A percentile compares a stretch with the other conserved stretches of the same genome.
These are phyloP conservation scores for Trachymyrmex septentrionalis DNA, from an alignment of 1,140 invertebrate genomes.

Conservation along the genomic window DNA sequence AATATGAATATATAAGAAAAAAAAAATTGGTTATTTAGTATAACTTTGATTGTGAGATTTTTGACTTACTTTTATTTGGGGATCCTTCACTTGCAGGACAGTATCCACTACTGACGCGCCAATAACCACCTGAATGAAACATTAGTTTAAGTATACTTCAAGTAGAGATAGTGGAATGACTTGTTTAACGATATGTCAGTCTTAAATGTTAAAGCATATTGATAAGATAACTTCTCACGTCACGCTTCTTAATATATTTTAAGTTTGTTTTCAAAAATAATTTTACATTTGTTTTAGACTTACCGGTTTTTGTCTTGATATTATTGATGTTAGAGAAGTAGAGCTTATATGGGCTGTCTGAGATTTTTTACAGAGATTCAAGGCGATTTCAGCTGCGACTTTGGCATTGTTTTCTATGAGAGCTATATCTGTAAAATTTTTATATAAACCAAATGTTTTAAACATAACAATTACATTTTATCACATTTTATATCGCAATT, in stretches of 20 bases:
- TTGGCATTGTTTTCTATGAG: slow-evolving; percentile 97
- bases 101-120: slow-evolving; percentile 94
- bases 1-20: slow-evolving; percentile 82
- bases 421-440: slow-evolving; percentile 90
- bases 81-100: slow-evolving; percentile 89
- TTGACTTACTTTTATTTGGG: slow-evolving; percentile 90
- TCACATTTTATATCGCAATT: background rate
- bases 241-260: background rate
- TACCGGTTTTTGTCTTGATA: slow-evolving; percentile 72
- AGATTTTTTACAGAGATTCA: slow-evolving; percentile 85
- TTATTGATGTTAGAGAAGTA: background rate
- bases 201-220: background rate
- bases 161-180: background rate
- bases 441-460: background rate
- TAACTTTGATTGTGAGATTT: slow-evolving; percentile 78
- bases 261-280: background rate
- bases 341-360: background rate
- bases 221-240: background rate
- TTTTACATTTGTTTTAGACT: slow-evolving; percentile 29
- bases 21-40: slow-evolving; percentile 85
- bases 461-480: background rate
- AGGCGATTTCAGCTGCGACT: slow-evolving; percentile 94
- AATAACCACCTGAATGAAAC: slow-evolving; percentile 90
- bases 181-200: background rate
- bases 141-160: background rate